Conservation (phyloP, 2,888 invertebrate genomes). For the Adela reaumurella region DNA sequence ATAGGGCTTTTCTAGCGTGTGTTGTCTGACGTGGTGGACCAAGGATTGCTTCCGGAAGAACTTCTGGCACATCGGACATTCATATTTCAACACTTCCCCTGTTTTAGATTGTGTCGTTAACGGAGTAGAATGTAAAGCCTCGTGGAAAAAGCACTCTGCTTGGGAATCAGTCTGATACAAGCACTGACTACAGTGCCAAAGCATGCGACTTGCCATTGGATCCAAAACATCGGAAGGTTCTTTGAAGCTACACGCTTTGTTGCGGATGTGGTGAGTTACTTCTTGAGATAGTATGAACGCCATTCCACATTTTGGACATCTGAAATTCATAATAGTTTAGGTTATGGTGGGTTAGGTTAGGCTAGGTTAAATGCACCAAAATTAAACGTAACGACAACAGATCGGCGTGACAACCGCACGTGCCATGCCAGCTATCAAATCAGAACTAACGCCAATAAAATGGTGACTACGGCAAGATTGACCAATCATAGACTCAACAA, state of each 20-base stretch:
- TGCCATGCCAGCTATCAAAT: too few relatives aligned
- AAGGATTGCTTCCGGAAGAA: slow-evolving; percentile 63
- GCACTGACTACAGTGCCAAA: slow-evolving; percentile 60
- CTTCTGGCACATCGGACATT: slow-evolving; percentile 67
- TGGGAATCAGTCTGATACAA: slow-evolving; percentile 61
- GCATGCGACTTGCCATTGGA: slow-evolving; percentile 21
- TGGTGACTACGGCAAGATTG: too few relatives aligned
- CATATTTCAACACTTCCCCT: slow-evolving; percentile 43
- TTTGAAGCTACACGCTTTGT: slow-evolving; percentile 53
- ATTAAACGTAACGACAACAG: too few relatives aligned
- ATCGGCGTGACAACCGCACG: too few relatives aligned
- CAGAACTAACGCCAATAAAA: too few relatives aligned
- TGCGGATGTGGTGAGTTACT: slow-evolving; percentile 66
- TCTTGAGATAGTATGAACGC: slow-evolving; percentile 70
- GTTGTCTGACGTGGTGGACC: slow-evolving; percentile 65
- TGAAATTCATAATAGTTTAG: slow-evolving; percentile 21
- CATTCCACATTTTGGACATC: slow-evolving; percentile 70
- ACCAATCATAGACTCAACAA: too few relatives aligned
- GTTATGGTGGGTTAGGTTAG: too few relatives aligned
- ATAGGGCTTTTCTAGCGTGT: slow-evolving; percentile 72
- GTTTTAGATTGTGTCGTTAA: slow-evolving; percentile 17
- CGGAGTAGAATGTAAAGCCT: slow-evolving; percentile 60
- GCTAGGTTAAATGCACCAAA: too few relatives aligned
- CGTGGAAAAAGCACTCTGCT: slow-evolving; percentile 71
- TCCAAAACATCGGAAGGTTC: slow-evolving; percentile 10